Percentiles rank a stretch among this genome's conserved stretches.
phyloP scores from a whole-genome alignment of 2,888 invertebrate species.

The Drosophila falleni region DNA sequence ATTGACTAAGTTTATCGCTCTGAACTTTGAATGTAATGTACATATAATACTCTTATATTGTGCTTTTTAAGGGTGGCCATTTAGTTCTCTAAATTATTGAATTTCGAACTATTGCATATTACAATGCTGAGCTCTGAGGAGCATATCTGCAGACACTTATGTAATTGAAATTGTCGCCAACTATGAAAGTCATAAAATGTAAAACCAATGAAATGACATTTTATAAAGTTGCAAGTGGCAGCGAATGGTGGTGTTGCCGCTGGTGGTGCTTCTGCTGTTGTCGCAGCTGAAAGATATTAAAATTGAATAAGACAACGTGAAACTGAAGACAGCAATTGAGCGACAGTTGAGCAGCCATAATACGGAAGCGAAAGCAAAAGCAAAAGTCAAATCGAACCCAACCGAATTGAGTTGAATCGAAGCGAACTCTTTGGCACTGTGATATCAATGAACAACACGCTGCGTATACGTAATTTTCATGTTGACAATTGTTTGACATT shows the following conservation, averaged over 20 bases:
- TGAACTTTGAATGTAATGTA: neutral
- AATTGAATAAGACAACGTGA: slow-evolving; percentile 48
- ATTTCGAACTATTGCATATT: neutral
- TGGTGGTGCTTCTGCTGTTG: slow-evolving; percentile 20
- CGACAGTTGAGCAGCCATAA: slow-evolving; percentile 34
- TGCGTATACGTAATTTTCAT: slow-evolving; percentile 72
- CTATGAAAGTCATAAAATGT: slow-evolving; percentile 53
- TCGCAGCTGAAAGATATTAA: slow-evolving; percentile 36
- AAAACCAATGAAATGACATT: slow-evolving; percentile 43
- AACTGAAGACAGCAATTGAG: slow-evolving; percentile 57
- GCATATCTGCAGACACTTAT: slow-evolving; percentile 31
- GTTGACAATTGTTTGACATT: slow-evolving; percentile 60
- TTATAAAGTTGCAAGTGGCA: slow-evolving; percentile 34
- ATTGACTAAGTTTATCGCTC: neutral
- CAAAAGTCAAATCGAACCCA: slow-evolving; percentile 29
- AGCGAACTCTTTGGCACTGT: slow-evolving; percentile 6
- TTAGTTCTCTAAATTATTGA: neutral
- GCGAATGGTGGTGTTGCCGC: slow-evolving; percentile 6
- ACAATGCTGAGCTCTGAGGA: neutral
- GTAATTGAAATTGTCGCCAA: slow-evolving; percentile 52
- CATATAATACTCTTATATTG: neutral
- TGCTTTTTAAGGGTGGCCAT: neutral
- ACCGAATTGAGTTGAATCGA: slow-evolving; percentile 7
- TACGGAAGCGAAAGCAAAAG: slow-evolving; percentile 56
- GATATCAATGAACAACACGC: slow-evolving; percentile 44